Base-by-base conservation (phyloP, 2,888 invertebrate genomes). In the Watsonalla cultraria region DNA sequence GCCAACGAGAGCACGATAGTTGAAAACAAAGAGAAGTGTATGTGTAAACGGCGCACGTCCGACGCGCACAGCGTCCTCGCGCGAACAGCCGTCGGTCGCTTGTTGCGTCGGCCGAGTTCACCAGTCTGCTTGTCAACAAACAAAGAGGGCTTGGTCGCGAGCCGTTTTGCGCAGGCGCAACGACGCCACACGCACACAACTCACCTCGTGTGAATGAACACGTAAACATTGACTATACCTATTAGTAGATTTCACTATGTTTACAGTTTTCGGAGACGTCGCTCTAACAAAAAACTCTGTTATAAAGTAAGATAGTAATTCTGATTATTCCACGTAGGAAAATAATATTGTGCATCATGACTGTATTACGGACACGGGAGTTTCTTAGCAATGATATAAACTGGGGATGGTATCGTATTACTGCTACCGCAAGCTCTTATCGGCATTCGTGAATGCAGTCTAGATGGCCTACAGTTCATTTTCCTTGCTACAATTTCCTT, bases 51-150 rank as follows among this genome's bases (percentile, higher is more conserved):
- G 60, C 58, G 63, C 66, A 78, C 84, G 80, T 67, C 74, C 70
- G 76, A 46, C 72, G 62, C 74, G 76, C 72, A 66, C 76, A 70
- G 70, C 77, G 76, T 74, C 77, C 63, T 68, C 68, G 70, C 80
- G 78, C 78, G 78, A 79, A 80, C 75, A 64, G 60, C 42, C 7
- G 42, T 11, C 42, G 52, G 59, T 60, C 51, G 55, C 61, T 61
- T 54, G 57, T 55, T 53, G 62, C 61, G 49, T 46, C 33, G 47
- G 14, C 54, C 72, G 75, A 73, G 74, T 71, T 72, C 72, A 69
- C 61, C 64, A 70, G 67, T 69, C 71, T 65, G 88, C 88, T 89
- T 89, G 89, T 89, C 89, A 89, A 89, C 89, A 89, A 89, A 89
- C 89, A 89, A 87, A 89, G 89, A 86, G 82, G 80, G 83, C 82